Evolutionary conservation across 2,797 vertebrate genomes (phyloP).

Genomic region (Arrhamphus sclerolepis): DNA sequence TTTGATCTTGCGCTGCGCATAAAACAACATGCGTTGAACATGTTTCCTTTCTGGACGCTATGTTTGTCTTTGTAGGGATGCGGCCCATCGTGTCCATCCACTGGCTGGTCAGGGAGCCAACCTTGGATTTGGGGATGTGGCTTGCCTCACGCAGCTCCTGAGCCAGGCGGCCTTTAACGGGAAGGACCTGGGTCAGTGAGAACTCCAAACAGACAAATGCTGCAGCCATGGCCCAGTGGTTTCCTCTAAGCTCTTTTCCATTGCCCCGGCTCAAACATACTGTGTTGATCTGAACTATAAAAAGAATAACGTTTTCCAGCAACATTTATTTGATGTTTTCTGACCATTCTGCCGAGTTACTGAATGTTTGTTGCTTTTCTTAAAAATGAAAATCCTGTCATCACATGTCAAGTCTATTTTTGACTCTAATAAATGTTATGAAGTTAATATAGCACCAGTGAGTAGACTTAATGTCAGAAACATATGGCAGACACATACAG

Average conservation of each 20-base stretch:
- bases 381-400: constrained; percentile 40
- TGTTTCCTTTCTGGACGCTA: neutral
- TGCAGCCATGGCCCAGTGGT: constrained; percentile 46
- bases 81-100: constrained; percentile 96
- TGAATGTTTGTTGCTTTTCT: constrained; percentile 42
- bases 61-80: constrained; percentile 85
- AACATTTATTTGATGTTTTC: constrained; percentile 56
- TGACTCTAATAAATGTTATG: constrained; percentile 19
- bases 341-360: constrained; percentile 42
- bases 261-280: constrained; percentile 44
- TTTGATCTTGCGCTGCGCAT: too few species aligned
- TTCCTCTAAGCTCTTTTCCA: constrained; percentile 73
- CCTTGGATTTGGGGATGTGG: constrained; percentile 95
- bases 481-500: constrained; percentile 17
- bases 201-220: constrained; percentile 55
- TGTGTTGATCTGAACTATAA: constrained; percentile 63
- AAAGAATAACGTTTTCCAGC: constrained; percentile 59
- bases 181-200: constrained; percentile 90
- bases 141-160: constrained; percentile 87
- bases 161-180: constrained; percentile 93
- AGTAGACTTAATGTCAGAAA: constrained; percentile 49
- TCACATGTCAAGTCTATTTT: constrained; percentile 47
- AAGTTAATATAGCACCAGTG: constrained; percentile 37
- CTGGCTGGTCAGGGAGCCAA: constrained; percentile 97
- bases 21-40: neutral